phyloP scores from a whole-genome alignment of 2,888 invertebrate genomes.

The Xestia rhomboidea region DNA sequence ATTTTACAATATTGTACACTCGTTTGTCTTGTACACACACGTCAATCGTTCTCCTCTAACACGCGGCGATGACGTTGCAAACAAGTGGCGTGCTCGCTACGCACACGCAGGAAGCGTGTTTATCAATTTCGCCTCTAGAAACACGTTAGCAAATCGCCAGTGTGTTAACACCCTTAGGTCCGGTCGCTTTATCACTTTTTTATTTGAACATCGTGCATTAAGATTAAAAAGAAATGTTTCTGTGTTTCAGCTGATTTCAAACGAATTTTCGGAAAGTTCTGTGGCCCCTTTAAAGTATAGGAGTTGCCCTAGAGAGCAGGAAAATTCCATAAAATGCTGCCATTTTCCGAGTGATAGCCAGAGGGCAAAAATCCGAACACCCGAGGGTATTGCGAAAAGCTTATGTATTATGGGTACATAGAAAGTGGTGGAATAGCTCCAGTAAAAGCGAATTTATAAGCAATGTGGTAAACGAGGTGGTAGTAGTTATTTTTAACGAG shows the following conservation, averaged over 20 bases:
- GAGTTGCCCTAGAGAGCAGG: neutral
- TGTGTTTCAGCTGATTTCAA: conserved; percentile 31
- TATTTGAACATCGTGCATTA: conserved; percentile 50
- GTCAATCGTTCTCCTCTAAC: no score
- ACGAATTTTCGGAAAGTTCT: conserved; percentile 27
- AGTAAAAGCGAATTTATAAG: conserved; percentile 3
- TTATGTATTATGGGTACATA: conserved; percentile 14
- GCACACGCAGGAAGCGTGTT: neutral
- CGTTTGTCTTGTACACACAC: no score
- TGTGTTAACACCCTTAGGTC: conserved; percentile 32
- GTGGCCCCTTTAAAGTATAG: neutral
- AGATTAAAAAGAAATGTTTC: conserved; percentile 58
- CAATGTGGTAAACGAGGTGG: neutral
- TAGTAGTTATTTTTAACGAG: neutral
- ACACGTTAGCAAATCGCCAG: neutral
- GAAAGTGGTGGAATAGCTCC: neutral
- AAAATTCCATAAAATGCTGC: conserved; percentile 21
- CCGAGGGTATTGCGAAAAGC: conserved; percentile 23
- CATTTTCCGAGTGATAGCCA: conserved; percentile 17
- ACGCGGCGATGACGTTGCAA: no score
- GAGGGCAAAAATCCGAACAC: conserved; percentile 9
- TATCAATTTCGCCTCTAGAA: neutral
- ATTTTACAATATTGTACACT: no score
- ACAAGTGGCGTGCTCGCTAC: no score
- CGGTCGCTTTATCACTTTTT: conserved; percentile 70